These are phyloP conservation scores for Serripes groenlandicus DNA, from an alignment of 2,888 invertebrate species.

Conservation along the genomic window DNA sequence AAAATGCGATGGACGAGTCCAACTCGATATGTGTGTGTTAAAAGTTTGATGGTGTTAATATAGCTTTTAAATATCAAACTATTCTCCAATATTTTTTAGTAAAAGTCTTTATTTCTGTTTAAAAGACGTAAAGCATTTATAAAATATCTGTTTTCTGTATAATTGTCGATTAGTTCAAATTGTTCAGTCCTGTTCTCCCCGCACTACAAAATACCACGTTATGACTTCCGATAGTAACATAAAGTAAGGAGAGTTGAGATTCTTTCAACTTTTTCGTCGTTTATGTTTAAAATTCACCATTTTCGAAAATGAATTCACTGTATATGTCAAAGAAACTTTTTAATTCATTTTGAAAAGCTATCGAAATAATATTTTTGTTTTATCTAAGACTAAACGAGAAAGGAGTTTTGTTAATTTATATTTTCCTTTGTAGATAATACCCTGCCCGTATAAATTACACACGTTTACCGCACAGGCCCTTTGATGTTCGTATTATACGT, in stretches of 20 bases:
- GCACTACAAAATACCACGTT: constrained; percentile 31
- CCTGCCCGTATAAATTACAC: constrained; percentile 78
- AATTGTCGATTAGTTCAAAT: not conserved
- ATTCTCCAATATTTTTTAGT: no score
- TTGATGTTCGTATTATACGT: constrained; percentile 74
- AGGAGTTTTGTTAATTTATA: constrained; percentile 39
- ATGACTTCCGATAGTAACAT: constrained; percentile 76
- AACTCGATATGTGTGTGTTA: constrained; percentile 42
- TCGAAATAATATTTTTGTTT: not conserved
- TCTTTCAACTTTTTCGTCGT: constrained; percentile 72
- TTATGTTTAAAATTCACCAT: constrained; percentile 34
- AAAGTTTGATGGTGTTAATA: not conserved
- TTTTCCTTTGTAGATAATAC: constrained; percentile 74
- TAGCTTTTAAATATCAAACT: not conserved
- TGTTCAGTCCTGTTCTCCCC: not conserved
- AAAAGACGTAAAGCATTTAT: no score
- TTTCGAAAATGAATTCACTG: constrained; percentile 14
- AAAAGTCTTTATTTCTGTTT: no score
- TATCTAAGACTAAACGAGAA: not conserved
- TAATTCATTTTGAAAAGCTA: not conserved
- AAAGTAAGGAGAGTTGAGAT: constrained; percentile 77
- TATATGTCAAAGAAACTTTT: constrained; percentile 53
- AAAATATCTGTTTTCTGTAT: no score
- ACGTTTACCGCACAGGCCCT: constrained; percentile 75
- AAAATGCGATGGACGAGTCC: constrained; percentile 77